Evolutionary conservation across 2,797 vertebrate species (phyloP), one percentile per base, ranked within the genome.

Genomic region (Gallirallus australis): DNA sequence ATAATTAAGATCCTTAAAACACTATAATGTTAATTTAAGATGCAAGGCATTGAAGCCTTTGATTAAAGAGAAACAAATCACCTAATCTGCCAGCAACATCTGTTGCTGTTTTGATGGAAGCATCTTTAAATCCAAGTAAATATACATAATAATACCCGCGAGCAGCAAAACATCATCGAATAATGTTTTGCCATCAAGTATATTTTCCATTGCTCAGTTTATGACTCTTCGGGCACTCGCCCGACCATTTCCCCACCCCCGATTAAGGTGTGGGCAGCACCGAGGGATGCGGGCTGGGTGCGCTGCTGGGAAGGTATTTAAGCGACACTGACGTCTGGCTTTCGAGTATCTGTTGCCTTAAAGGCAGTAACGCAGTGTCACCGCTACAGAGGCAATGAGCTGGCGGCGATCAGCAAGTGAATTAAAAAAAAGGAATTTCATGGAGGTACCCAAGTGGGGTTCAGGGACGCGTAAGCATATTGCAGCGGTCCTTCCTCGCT

Each of bases 281-380:
- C 3, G 11, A 50, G 25, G 35, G 30, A 11, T 0, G n/a, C 4
- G 5, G 57, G 16, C 15, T 6, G 4, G 7, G 1, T 15, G 50
- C 6, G 65, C 10, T 8, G 27, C 48, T 6, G 33, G 47, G 9
- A 2, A 3, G n/a, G 9, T 12, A 7, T 8, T 65, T 15, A 23
- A 35, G 23, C 3, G 17, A 1, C 31, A 0, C 27, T 12, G 7
- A 24, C 9, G 2, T 2, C 35, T 15, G 24, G 1, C 17, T 50
- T 39, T 47, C 3, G 8, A 7, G 7, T 3, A 7, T 1, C 20
- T 15, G 12, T 1, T 31, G 50, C 31, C 20, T 50, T 25, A 35
- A 42, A 53, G 52, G 17, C 66, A 21, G 15, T 2, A 14, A 5
- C 33, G 2, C 25, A 8, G n/a, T 2, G 25, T 39, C 37, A 10